These are phyloP conservation scores for Slavum lentiscoides DNA, from an alignment of 2,888 invertebrate genomes.

Conservation along the genomic window DNA sequence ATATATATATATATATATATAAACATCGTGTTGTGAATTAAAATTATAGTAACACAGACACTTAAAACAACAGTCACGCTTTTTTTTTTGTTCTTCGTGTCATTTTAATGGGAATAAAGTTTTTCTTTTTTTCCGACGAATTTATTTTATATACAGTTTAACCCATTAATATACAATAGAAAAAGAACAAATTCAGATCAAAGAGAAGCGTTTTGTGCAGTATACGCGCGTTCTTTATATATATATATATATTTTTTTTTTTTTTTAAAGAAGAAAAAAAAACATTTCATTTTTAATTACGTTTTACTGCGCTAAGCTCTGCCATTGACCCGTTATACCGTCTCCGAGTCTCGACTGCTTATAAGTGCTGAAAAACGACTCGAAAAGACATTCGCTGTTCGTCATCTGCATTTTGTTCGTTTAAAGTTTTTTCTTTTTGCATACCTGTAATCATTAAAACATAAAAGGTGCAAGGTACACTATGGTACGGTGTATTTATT, in stretches of 20 bases:
- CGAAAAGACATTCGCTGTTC: slow-evolving; percentile 29
- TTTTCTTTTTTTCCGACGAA: background rate
- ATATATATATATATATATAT: too few relatives aligned
- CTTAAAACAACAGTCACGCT: background rate
- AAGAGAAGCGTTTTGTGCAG: slow-evolving; percentile 1
- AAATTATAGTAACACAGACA: too few relatives aligned
- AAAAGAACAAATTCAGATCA: slow-evolving; percentile 5
- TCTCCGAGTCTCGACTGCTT: slow-evolving; percentile 1
- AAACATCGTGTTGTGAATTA: slow-evolving; percentile 1
- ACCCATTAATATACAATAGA: background rate
- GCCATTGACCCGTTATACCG: slow-evolving; percentile 21
- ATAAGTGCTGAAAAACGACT: slow-evolving; percentile 14
- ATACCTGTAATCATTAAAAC: slow-evolving; percentile 9
- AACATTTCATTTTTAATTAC: slow-evolving; percentile 45
- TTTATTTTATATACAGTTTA: slow-evolving; percentile 20
- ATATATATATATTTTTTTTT: too few relatives aligned
- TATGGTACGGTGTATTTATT: too few relatives aligned
- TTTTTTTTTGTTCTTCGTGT: background rate
- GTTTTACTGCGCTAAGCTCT: background rate
- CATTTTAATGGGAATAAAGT: background rate
- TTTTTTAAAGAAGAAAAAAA: background rate
- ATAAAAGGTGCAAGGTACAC: too few relatives aligned
- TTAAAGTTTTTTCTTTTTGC: too few relatives aligned
- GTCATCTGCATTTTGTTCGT: background rate
- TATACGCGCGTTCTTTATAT: slow-evolving; percentile 20